phyloP scores from a whole-genome alignment of 2,113 vertebrate genomes.

The Myanophis thanlyinensis region DNA sequence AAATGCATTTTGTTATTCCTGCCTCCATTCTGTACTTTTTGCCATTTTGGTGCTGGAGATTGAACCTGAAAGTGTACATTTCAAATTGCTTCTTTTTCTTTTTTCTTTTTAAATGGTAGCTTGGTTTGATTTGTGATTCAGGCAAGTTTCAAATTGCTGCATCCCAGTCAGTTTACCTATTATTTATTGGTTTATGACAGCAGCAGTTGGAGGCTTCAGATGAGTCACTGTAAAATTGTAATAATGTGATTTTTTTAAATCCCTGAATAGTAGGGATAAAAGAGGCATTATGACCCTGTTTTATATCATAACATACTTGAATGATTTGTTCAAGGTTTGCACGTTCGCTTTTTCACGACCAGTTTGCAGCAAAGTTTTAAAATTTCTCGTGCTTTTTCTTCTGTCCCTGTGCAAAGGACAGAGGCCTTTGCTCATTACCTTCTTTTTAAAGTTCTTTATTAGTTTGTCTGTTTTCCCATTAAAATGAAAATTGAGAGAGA shows the following conservation, averaged over 20 bases:
- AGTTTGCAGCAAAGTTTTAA: neutral
- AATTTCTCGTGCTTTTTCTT: neutral
- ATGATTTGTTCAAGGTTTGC: neutral
- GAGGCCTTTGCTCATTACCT: neutral
- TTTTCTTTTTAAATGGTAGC: neutral
- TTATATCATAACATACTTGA: neutral
- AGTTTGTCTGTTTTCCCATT: constrained; percentile 37
- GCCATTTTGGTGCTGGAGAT: neutral
- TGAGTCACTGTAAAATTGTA: neutral
- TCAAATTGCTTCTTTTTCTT: neutral
- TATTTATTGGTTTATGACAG: constrained; percentile 16
- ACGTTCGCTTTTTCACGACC: neutral
- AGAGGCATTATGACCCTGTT: neutral
- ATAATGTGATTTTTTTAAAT: neutral
- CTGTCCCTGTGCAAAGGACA: neutral
- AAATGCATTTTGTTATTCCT: neutral
- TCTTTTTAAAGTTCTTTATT: neutral
- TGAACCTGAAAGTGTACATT: neutral
- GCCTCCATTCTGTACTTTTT: neutral
- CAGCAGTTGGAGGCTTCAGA: neutral
- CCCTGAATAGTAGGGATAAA: neutral
- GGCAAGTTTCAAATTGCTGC: constrained; percentile 35
- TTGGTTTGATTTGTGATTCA: neutral
- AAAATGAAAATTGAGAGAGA: neutral
- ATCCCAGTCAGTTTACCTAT: neutral